Evolutionary conservation across 2,113 vertebrate species (phyloP), one percentile per base, ranked within the genome.

Genomic region (Podarcis cretensis): DNA sequence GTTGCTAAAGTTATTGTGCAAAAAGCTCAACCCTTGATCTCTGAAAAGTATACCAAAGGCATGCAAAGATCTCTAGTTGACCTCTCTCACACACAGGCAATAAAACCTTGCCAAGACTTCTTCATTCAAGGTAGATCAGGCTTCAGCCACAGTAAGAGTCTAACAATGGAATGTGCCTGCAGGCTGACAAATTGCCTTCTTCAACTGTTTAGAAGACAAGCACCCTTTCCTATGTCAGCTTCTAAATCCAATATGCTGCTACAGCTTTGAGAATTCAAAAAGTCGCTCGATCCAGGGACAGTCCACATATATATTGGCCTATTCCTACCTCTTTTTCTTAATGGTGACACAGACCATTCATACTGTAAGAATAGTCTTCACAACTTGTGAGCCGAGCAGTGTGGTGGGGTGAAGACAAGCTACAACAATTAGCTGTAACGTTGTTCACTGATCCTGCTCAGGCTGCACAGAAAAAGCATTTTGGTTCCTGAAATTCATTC

Each of bases 131-230:
- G n/a, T 32, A 71, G 30, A 21, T 7, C 7, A 37, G 59, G 21
- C 35, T 21, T 88, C 69, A 74, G n/a, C 25, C 59, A 48, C 57
- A 30, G 57, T 80, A 6, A 2, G 2, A 13, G 13, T 85, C 18
- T 81, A 66, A 59, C 9, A 77, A 1, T 18, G 78, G 57, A 84
- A 2, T 0, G 2, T 57, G 0, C 90, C 43, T 21, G 30, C 2
- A 48, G 59, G 18, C 20, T 40, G 35, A 14, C 27, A 30, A 6
- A 21, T 66, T 25, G 25, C 21, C 66, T 73, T 57, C 37, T 73
- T 48, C 27, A 32, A 5, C 18, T 23, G 27, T 3, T 43, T 10
- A 18, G 5, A 89, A 85, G 13, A 18, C 3, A 63, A 1, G 18
- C 59, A 63, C 18, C 59, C 1, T 63, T 87, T 7, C 1, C 80